Conservation (phyloP, 2,888 invertebrate genomes). For the Euphydryas editha region DNA sequence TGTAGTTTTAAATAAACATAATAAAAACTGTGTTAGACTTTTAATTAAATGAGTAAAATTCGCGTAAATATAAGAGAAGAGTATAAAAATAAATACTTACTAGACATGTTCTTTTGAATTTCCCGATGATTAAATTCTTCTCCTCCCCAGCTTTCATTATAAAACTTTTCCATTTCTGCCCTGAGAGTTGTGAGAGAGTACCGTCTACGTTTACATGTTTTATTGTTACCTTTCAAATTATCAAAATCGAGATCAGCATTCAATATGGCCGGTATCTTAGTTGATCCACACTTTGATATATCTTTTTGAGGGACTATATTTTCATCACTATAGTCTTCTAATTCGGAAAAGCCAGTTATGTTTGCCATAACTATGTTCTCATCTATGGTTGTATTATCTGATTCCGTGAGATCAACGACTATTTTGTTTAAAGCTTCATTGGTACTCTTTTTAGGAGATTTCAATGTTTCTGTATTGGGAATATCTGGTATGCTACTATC, state of each 20-base stretch:
- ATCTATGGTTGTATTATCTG: conserved; percentile 52
- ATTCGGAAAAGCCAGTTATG: conserved; percentile 66
- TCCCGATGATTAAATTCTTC: conserved; percentile 84
- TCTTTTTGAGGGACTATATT: conserved; percentile 32
- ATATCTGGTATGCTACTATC: conserved; percentile 46
- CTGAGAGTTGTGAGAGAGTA: conserved; percentile 72
- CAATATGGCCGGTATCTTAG: conserved; percentile 73
- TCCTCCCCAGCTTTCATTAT: conserved; percentile 86
- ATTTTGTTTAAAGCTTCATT: conserved; percentile 40
- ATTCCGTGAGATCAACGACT: conserved; percentile 64
- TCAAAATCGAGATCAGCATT: conserved; percentile 76
- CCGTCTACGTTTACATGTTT: conserved; percentile 59
- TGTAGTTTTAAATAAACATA: no score
- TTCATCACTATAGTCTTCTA: conserved; percentile 44
- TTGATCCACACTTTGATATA: conserved; percentile 65
- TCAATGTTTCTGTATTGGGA: conserved; percentile 34
- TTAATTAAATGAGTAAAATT: no score
- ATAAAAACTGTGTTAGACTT: no score
- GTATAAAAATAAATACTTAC: conserved; percentile 70
- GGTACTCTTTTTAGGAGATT: conserved; percentile 44
- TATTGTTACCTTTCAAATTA: conserved; percentile 71
- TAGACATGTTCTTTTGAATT: conserved; percentile 85
- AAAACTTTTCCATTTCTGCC: conserved; percentile 85
- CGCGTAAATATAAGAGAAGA: no score
- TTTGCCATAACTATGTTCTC: conserved; percentile 75